Evolutionary conservation across 2,113 vertebrate species (phyloP), one percentile per base, ranked within the genome.

Genomic region (Agapornis roseicollis): DNA sequence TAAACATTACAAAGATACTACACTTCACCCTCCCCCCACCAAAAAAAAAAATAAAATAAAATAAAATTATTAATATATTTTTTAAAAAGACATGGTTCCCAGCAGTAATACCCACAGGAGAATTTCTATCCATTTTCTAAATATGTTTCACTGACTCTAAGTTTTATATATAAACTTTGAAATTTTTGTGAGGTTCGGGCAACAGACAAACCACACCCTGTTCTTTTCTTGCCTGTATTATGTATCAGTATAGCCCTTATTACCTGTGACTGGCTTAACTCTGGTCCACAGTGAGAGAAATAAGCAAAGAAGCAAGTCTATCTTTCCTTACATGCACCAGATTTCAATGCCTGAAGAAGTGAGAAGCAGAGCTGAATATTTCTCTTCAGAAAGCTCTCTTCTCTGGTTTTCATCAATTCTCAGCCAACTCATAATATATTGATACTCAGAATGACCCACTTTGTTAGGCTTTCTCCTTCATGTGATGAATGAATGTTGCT

Each of bases 231-330:
- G 8, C 6, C 25, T 27, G 24, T 60, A 35, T 22, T 53, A 19
- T 10, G 1, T 28, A 28, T 5, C n/a, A 20, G 3, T 24, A 23
- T 7, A 63, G 6, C 1, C 18, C 5, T 61, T 66, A n/a, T 16
- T 42, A 28, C 14, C 37, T 49, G 44, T 66, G 37, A 4, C 24
- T 69, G 28, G 7, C 20, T 86, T 64, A 47, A 8, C 27, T 77
- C n/a, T 39, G 11, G 8, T 46, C 42, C 6, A 27, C 7, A 35
- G 5, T 14, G 29, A 35, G 1, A 50, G 16, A 19, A 60, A 35
- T 23, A 65, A 66, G 5, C 0, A 0, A 84, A 71, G 29, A 66
- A 81, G 3, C 15, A 52, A 74, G 8, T 5, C 12, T 35, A 31
- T 13, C 27, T 68, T 68, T 58, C 6, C 29, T 68, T 41, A 31